Evolutionary conservation across 2,888 invertebrate genomes (phyloP).

Genomic region (Pristionchus mayeri): DNA sequence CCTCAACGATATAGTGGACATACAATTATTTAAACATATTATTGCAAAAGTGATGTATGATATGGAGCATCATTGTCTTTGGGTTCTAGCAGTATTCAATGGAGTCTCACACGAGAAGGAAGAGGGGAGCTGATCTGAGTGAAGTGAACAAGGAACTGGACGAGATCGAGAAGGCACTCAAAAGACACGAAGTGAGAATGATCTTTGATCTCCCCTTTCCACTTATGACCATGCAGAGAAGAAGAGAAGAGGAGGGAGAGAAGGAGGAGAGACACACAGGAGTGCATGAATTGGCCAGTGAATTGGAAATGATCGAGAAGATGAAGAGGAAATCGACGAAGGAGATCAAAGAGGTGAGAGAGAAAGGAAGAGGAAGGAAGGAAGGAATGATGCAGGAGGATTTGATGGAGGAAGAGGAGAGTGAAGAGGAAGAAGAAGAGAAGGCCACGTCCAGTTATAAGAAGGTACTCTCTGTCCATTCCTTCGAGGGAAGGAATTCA

Average conservation of each 20-base stretch:
- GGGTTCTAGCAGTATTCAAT: not conserved
- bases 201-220: not conserved
- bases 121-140: constrained; percentile 33
- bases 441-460: not conserved
- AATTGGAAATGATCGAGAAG: constrained; percentile 31
- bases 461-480: not conserved
- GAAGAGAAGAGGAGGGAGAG: not conserved
- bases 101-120: not conserved
- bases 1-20: no score
- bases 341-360: constrained; percentile 1
- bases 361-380: not conserved
- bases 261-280: constrained; percentile 6
- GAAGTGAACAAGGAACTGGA: constrained; percentile 28
- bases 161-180: constrained; percentile 22
- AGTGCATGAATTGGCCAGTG: constrained; percentile 24
- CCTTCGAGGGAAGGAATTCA: not conserved
- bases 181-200: constrained; percentile 12
- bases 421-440: constrained; percentile 23
- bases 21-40: no score
- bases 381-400: not conserved
- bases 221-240: not conserved
- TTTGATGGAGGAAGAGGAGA: constrained; percentile 23
- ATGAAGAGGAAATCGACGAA: not conserved
- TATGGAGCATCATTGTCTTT: no score
- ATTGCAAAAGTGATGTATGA: no score